A percentile compares a stretch with the other conserved stretches of the same genome.
These are phyloP conservation scores for Thaumatotibia leucotreta DNA, from an alignment of 1,140 invertebrate genomes.

Conservation along the genomic window DNA sequence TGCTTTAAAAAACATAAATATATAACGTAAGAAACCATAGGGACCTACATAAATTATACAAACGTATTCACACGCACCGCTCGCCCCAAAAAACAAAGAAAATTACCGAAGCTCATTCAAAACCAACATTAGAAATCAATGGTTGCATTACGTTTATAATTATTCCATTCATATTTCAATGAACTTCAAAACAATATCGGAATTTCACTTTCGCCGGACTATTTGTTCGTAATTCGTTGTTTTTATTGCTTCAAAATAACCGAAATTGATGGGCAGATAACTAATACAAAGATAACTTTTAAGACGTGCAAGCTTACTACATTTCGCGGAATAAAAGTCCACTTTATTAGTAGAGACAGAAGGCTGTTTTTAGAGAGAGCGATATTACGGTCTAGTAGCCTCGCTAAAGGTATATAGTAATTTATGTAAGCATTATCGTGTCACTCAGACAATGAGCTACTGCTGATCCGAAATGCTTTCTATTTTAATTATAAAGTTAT, in stretches of 20 bases:
- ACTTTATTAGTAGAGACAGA: neutral
- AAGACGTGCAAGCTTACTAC: neutral
- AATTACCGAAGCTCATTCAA: neutral
- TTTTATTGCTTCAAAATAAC: constrained; percentile 51
- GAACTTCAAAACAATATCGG: constrained; percentile 12
- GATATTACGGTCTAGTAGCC: neutral
- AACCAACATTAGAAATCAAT: constrained; percentile 22
- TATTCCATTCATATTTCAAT: constrained; percentile 34
- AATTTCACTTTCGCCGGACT: constrained; percentile 60
- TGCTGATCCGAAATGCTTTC: constrained; percentile 22
- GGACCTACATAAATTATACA: neutral
- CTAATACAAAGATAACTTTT: constrained; percentile 16
- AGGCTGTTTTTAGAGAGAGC: neutral
- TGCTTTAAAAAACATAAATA: too few species aligned
- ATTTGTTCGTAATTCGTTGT: constrained; percentile 31
- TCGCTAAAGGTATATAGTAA: constrained; percentile 5
- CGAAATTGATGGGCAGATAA: constrained; percentile 49
- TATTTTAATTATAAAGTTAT: constrained; percentile 23
- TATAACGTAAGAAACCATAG: neutral
- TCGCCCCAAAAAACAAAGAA: neutral
- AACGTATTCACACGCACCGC: neutral
- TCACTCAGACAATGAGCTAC: constrained; percentile 17
- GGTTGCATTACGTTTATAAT: constrained; percentile 48
- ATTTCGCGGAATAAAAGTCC: neutral
- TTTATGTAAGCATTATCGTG: constrained; percentile 57